Evolutionary conservation across 35 echinoderm and acorn worm genomes (phyloP).

Genomic region (Apostichopus parvimensis): DNA sequence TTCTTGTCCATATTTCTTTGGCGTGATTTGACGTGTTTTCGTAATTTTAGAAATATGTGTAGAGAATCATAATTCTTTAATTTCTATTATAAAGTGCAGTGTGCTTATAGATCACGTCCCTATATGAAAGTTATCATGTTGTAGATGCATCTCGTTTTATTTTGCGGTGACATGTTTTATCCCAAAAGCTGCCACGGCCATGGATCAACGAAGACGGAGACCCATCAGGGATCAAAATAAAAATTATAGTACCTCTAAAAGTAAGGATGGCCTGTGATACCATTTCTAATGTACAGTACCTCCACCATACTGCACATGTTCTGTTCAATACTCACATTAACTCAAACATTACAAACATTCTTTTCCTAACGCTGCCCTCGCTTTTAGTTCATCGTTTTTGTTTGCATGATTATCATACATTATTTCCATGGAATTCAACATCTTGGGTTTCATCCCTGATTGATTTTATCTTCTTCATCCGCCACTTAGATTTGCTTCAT

Average conservation of each 20-base stretch:
- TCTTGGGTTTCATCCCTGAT: neutral
- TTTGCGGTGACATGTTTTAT: slow-evolving; percentile 35
- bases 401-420: neutral
- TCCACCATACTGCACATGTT: neutral
- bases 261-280: neutral
- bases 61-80: too few relatives aligned
- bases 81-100: too few relatives aligned
- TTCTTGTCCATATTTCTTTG: too few relatives aligned
- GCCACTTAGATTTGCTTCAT: too few relatives aligned
- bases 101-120: too few relatives aligned
- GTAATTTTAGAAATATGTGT: too few relatives aligned
- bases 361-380: neutral
- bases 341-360: neutral
- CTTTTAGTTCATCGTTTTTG: neutral
- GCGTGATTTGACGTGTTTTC: too few relatives aligned
- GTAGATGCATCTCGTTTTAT: neutral
- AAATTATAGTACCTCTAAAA: slow-evolving; percentile 43
- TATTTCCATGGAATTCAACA: neutral
- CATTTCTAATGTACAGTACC: neutral
- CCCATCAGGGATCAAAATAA: slow-evolving; percentile 18
- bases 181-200: slow-evolving; percentile 24
- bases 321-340: neutral
- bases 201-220: slow-evolving; percentile 25
- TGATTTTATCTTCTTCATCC: too few relatives aligned
- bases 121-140: too few relatives aligned